Percentiles rank a stretch among this genome's conserved stretches.
Conservation (phyloP, 2,113 vertebrate genomes). For the Pavo muticus region DNA sequence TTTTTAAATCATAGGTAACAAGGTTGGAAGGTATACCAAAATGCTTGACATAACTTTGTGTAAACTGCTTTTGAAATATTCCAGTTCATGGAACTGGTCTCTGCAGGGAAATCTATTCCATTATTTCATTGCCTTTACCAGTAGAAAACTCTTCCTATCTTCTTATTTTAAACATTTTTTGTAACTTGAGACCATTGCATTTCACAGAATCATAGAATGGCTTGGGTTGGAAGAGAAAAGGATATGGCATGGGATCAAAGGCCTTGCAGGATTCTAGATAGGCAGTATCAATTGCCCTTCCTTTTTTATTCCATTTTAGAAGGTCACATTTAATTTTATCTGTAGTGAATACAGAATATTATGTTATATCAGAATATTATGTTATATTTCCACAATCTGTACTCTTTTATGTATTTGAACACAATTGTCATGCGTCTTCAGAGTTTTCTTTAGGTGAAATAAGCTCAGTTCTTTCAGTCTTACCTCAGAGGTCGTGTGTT, state of each 20-base stretch:
- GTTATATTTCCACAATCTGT: not conserved
- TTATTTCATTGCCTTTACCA: not conserved
- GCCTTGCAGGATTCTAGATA: too few relatives aligned
- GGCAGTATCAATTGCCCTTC: not conserved
- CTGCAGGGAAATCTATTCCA: not conserved
- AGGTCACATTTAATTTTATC: not conserved
- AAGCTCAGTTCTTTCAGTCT: not conserved
- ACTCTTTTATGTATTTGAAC: not conserved
- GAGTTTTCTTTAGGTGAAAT: not conserved
- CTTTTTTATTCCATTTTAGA: not conserved
- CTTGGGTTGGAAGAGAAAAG: not conserved
- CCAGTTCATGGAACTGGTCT: not conserved
- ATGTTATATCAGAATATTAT: too few relatives aligned
- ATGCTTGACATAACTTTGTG: not conserved
- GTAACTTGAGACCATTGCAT: not conserved
- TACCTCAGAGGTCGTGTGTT: not conserved
- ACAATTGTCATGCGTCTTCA: not conserved
- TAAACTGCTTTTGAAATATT: not conserved
- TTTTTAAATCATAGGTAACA: not conserved
- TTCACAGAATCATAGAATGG: too few relatives aligned
- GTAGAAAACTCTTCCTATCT: not conserved
- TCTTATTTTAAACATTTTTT: not conserved
- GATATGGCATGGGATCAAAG: not conserved
- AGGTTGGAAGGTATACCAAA: not conserved
- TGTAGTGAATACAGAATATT: not conserved